phyloP scores from a whole-genome alignment of 2,113 vertebrate genomes.

The Neogale vison region DNA sequence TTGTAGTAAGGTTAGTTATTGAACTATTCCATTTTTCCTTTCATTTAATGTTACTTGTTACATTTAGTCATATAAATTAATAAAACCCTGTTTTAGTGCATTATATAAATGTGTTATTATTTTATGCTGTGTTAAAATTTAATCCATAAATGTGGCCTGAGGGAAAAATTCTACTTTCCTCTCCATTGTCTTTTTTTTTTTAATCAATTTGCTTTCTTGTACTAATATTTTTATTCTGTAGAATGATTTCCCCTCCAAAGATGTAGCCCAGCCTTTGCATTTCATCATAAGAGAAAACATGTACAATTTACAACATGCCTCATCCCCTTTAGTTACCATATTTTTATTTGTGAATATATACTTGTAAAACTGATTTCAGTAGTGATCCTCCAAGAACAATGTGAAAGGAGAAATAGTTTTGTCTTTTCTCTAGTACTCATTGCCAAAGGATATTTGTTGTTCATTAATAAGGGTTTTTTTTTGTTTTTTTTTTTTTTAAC shows the following conservation, averaged over 20 bases:
- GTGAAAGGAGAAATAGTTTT: neutral
- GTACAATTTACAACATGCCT: neutral
- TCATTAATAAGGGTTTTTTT: neutral
- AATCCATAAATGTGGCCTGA: neutral
- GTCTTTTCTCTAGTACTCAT: neutral
- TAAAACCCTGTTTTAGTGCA: neutral
- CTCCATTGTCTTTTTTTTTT: neutral
- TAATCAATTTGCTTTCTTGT: neutral
- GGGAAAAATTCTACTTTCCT: neutral
- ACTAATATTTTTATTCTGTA: neutral
- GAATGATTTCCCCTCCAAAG: neutral
- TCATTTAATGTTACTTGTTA: neutral
- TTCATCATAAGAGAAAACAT: neutral
- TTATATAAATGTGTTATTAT: neutral
- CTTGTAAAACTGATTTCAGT: slow-evolving; percentile 1
- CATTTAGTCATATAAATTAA: neutral
- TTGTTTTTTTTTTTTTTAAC: neutral
- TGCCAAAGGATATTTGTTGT: neutral
- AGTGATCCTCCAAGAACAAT: neutral
- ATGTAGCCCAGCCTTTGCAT: neutral
- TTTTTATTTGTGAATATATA: neutral
- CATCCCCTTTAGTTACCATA: neutral
- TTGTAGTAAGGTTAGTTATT: slow-evolving; percentile 23
- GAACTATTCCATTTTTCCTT: neutral
- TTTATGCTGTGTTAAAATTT: neutral